Percentiles rank a stretch among this genome's conserved stretches.
phyloP scores from a whole-genome alignment of 2,888 invertebrate species.

The Timema podura region DNA sequence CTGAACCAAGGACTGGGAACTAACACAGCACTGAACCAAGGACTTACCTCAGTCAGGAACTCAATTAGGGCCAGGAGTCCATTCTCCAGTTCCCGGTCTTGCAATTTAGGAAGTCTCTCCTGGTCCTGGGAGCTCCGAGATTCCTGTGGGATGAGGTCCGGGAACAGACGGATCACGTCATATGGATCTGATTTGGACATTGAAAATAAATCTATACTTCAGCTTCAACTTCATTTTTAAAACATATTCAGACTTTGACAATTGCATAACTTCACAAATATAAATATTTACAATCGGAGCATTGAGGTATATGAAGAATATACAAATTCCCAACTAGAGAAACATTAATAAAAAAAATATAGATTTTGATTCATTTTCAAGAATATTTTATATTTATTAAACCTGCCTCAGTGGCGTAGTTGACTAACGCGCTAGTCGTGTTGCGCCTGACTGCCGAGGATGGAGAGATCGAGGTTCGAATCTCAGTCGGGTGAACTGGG shows the following conservation, averaged over 20 bases:
- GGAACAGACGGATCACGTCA: conserved; percentile 92
- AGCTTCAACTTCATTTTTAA: not conserved
- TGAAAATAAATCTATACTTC: not conserved
- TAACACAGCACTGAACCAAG: not conserved
- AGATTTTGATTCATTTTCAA: too few species aligned
- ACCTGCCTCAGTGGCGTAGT: too few species aligned
- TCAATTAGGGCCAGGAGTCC: conserved; percentile 85
- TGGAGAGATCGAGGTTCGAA: too few species aligned
- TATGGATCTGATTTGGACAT: conserved; percentile 65
- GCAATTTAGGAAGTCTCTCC: conserved; percentile 56
- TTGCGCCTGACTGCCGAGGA: too few species aligned
- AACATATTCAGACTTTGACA: conserved; percentile 10
- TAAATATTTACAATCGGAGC: not conserved
- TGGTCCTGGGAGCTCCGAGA: conserved; percentile 52
- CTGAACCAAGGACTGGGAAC: too few species aligned
- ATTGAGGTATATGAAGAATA: too few species aligned
- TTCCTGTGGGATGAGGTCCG: conserved; percentile 70
- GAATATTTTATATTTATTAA: too few species aligned
- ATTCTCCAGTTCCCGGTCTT: conserved; percentile 80
- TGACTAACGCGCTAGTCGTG: too few species aligned
- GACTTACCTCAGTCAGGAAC: conserved; percentile 72
- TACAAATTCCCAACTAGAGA: too few species aligned
- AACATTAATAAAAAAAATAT: too few species aligned
- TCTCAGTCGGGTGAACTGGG: too few species aligned
- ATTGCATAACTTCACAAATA: conserved; percentile 13